Conservation (phyloP, 1,140 invertebrate species). For the Philopotamus ludificatus region DNA sequence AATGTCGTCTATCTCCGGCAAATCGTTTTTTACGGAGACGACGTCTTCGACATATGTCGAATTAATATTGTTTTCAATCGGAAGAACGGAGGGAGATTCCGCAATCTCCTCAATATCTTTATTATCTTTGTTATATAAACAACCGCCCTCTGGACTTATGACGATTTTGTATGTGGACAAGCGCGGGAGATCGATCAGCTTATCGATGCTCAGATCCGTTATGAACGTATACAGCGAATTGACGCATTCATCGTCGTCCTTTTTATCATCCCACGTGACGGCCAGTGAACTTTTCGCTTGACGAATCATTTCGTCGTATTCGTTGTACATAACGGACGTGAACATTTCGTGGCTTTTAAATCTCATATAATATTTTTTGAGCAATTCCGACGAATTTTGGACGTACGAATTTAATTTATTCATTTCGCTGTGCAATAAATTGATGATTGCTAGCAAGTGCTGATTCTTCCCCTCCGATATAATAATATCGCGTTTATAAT, state of each 20-base stretch:
- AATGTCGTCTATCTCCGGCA: background rate
- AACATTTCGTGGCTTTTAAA: slow-evolving; percentile 52
- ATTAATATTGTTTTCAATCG: slow-evolving; percentile 40
- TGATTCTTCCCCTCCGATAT: slow-evolving; percentile 45
- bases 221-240: slow-evolving; percentile 49
- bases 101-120: slow-evolving; percentile 46
- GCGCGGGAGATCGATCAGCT: slow-evolving; percentile 40
- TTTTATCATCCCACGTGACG: slow-evolving; percentile 46
- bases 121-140: no score
- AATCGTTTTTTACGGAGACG: background rate
- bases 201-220: slow-evolving; percentile 46
- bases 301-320: slow-evolving; percentile 52
- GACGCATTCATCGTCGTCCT: slow-evolving; percentile 32
- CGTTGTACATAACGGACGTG: slow-evolving; percentile 47
- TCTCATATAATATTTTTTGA: slow-evolving; percentile 51
- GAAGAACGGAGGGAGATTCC: no score
- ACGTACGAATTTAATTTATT: slow-evolving; percentile 48
- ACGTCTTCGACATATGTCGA: slow-evolving; percentile 10
- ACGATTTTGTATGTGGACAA: slow-evolving; percentile 39
- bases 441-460: slow-evolving; percentile 27
- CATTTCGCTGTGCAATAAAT: slow-evolving; percentile 44
- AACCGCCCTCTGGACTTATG: slow-evolving; percentile 24
- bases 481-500: slow-evolving; percentile 43
- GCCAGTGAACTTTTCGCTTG: slow-evolving; percentile 50
- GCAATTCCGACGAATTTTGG: slow-evolving; percentile 49